Percentiles rank a stretch among this genome's conserved stretches.
phyloP scores from a whole-genome alignment of 2,888 invertebrate species.

The Noctua janthina region DNA sequence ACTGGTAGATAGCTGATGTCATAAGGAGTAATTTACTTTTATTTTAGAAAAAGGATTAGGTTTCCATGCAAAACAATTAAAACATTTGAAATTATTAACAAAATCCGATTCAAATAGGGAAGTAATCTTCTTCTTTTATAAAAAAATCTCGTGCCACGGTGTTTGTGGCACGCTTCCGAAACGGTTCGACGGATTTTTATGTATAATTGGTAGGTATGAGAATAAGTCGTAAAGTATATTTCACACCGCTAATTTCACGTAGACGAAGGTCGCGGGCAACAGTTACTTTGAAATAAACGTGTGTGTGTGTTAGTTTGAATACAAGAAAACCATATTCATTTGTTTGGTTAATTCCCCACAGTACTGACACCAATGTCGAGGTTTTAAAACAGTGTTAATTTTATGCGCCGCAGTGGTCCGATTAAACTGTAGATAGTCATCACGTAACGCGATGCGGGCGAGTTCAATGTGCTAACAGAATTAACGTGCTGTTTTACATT shows the following conservation, averaged over 20 bases:
- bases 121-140: not conserved
- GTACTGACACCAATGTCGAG: constrained; percentile 35
- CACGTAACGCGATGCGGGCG: constrained; percentile 26
- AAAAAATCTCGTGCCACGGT: too few relatives aligned
- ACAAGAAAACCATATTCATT: not conserved
- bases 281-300: not conserved
- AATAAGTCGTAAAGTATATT: too few relatives aligned
- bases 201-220: too few relatives aligned
- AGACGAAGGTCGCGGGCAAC: not conserved
- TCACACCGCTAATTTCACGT: not conserved
- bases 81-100: not conserved
- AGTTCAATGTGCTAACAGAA: constrained; percentile 32
- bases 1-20: not conserved
- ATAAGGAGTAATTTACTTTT: not conserved
- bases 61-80: not conserved
- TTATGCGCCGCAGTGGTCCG: constrained; percentile 26
- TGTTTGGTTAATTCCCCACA: not conserved
- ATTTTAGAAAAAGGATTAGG: not conserved
- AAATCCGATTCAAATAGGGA: not conserved
- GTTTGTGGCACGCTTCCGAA: too few relatives aligned
- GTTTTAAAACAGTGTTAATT: constrained; percentile 24
- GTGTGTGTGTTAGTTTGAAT: not conserved
- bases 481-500: not conserved
- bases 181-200: too few relatives aligned
- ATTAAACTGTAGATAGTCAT: constrained; percentile 32